These are phyloP conservation scores for Drosophila ochracea DNA, from an alignment of 2,888 invertebrate genomes.

Conservation along the genomic window DNA sequence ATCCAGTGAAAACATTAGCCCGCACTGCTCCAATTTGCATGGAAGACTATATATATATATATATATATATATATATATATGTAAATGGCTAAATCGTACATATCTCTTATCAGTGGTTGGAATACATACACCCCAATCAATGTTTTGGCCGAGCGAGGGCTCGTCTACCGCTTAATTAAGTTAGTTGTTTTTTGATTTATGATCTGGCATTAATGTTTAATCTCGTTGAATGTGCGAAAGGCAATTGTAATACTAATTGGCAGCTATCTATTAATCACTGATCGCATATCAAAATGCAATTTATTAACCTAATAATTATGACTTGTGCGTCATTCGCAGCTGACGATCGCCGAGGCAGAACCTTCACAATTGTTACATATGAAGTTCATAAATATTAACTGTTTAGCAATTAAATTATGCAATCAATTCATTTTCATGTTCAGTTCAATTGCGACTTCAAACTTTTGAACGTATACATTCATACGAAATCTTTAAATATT, in stretches of 20 bases:
- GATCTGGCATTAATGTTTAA: conserved; percentile 35
- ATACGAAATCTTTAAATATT: background rate
- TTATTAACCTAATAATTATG: conserved; percentile 10
- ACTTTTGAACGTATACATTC: background rate
- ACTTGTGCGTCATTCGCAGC: conserved; percentile 21
- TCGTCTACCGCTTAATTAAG: conserved; percentile 63
- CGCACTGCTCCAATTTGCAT: background rate
- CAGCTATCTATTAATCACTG: conserved; percentile 4
- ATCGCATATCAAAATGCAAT: conserved; percentile 15
- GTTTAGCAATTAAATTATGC: background rate
- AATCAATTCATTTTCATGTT: background rate
- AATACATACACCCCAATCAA: conserved; percentile 13
- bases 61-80: too few relatives aligned
- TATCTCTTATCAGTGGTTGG: background rate
- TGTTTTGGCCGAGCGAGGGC: conserved; percentile 19
- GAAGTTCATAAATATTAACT: background rate
- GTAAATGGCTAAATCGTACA: background rate
- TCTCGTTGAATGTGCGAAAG: conserved; percentile 35
- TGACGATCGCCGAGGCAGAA: background rate
- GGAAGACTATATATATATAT: background rate
- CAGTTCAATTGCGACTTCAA: background rate
- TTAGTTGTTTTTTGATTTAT: conserved; percentile 65
- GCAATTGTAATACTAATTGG: conserved; percentile 23
- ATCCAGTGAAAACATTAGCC: background rate
- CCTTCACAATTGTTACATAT: background rate